Conservation (phyloP, 2,888 invertebrate species). For the Podabrus alpinus region DNA sequence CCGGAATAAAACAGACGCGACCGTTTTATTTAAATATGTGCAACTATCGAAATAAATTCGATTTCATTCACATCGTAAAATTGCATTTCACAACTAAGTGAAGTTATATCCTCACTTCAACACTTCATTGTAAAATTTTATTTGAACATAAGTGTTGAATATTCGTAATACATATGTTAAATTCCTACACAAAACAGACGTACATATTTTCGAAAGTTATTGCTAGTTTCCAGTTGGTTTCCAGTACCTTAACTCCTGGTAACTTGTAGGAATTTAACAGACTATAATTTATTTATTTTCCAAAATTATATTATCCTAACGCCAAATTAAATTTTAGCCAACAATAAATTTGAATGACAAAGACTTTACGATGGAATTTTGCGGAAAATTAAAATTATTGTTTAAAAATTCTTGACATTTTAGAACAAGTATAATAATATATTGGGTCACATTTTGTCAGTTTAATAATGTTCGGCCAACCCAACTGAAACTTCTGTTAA, state of each 20-base stretch:
- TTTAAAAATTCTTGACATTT: neutral
- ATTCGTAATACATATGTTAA: conserved; percentile 27
- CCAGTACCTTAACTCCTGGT: neutral
- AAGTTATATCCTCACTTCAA: conserved; percentile 27
- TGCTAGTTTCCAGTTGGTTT: conserved; percentile 10
- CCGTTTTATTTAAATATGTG: neutral
- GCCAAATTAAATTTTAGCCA: neutral
- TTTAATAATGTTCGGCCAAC: too few species aligned
- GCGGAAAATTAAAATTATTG: too few species aligned
- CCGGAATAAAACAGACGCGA: neutral
- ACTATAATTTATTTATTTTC: neutral
- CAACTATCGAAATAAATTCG: neutral
- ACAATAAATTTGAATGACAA: neutral
- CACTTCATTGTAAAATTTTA: conserved; percentile 27
- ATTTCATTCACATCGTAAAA: conserved; percentile 1
- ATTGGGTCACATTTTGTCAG: neutral
- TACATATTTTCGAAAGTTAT: conserved; percentile 22
- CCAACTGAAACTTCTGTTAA: too few species aligned
- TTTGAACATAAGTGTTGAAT: conserved; percentile 26
- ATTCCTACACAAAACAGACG: conserved; percentile 25
- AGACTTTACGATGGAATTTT: neutral
- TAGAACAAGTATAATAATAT: neutral
- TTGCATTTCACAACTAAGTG: conserved; percentile 18
- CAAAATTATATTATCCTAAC: neutral
- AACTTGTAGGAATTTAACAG: neutral